Evolutionary conservation across 1,140 invertebrate species (phyloP), one percentile per base, ranked within the genome.

Genomic region (Drosophila miranda): DNA sequence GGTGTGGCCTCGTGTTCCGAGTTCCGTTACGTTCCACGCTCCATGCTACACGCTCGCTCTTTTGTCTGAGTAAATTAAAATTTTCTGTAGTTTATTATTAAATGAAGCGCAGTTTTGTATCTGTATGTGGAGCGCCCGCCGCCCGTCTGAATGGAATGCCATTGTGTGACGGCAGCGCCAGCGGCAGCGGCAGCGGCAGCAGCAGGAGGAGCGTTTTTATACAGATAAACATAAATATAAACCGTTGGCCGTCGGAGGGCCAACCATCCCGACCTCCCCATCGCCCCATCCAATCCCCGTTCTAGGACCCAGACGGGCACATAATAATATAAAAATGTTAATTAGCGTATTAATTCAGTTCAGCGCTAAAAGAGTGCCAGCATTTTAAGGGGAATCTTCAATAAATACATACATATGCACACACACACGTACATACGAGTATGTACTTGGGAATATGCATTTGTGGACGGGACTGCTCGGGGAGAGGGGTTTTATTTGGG

Each of bases 11-110:
- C 21, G 50, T 38, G 38, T 26, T 34, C 0, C 30, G 28, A 44
- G 56, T 66, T 56, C 50, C 82, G 60, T 50, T 60, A 41, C 62
- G 70, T 87, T 86, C 42, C 81, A 30, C 11, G 43, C 23, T 26
- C 23, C 8, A 42, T 11, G 42, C 7, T 49, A 16, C 16, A 49
- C 55, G 57, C 46, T 30, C 21, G 45, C 62, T 19, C 26, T 50
- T 78, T 67, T 62, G 61, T 64, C 57, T 66, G 53, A 90, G 89
- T 90, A 90, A 90, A 90, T 90, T 90, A 90, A 90, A 90, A 86
- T 89, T 56, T 55, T 88, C 78, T 89, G 83, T 86, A 90, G 89
- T 90, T 90, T 90, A 90, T 90, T 90, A 90, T 90, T 90, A 90
- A 90, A 90, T 90, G 83, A 88, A 90, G 89, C 83, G 86, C 81